A percentile compares a stretch with the other conserved stretches of the same genome.
Evolutionary conservation across 1,140 invertebrate genomes (phyloP).

Genomic region (Dendroctonus valens): DNA sequence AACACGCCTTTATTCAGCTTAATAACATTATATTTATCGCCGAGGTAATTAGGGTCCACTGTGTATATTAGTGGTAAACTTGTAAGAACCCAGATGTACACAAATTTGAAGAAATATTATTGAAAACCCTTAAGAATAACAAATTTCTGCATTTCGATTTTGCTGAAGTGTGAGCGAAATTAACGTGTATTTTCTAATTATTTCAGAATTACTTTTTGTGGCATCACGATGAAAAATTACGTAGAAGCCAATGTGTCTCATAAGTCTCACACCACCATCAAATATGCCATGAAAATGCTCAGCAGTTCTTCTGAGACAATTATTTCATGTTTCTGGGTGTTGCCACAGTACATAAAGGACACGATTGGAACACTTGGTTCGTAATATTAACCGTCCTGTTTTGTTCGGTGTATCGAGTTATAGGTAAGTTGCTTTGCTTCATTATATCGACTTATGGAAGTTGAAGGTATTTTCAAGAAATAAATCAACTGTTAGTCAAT

Average conservation of each 20-base stretch:
- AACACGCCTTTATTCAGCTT: too few relatives aligned
- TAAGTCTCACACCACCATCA: constrained; percentile 97
- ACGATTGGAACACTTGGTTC: constrained; percentile 96
- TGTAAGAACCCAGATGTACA: too few relatives aligned
- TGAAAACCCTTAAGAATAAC: too few relatives aligned
- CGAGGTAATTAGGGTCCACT: too few relatives aligned
- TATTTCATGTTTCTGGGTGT: constrained; percentile 98
- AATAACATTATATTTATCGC: too few relatives aligned
- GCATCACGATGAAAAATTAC: constrained; percentile 99
- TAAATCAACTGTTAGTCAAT: too few relatives aligned
- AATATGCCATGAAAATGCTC: constrained; percentile 98
- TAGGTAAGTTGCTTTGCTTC: constrained; percentile 64
- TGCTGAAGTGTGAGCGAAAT: too few relatives aligned
- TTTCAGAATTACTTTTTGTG: constrained; percentile 94
- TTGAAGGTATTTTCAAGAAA: too few relatives aligned
- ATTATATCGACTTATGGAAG: constrained; percentile 8
- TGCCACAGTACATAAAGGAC: constrained; percentile 90
- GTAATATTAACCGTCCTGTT: constrained; percentile 90
- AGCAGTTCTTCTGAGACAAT: constrained; percentile 96
- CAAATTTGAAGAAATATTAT: too few relatives aligned
- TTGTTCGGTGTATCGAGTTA: constrained; percentile 88
- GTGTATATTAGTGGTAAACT: too few relatives aligned
- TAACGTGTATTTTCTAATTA: background rate
- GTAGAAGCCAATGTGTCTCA: constrained; percentile 96
- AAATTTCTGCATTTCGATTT: too few relatives aligned